These are phyloP conservation scores for Callyntrura guangdongensis DNA, from an alignment of 2,888 invertebrate species.

Conservation along the genomic window DNA sequence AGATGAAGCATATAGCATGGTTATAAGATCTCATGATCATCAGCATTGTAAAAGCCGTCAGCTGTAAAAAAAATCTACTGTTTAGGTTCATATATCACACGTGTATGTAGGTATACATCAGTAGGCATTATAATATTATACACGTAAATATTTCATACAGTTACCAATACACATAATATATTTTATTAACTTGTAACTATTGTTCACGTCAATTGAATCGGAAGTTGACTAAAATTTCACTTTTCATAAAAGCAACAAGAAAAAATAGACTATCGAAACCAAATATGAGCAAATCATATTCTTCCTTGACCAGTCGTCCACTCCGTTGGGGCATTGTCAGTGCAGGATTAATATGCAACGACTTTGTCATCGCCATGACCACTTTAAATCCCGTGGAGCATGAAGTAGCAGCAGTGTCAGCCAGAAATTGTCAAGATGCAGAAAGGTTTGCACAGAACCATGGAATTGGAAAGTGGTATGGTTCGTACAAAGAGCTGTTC, in stretches of 20 bases:
- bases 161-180: too few species aligned
- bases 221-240: too few species aligned
- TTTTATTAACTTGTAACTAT: too few species aligned
- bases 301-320: neutral
- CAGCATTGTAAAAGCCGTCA: neutral
- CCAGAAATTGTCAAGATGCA: constrained; percentile 91
- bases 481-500: constrained; percentile 92
- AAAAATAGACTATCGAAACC: neutral
- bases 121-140: neutral
- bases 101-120: neutral
- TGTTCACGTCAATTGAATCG: too few species aligned
- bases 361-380: constrained; percentile 91
- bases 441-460: constrained; percentile 92
- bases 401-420: constrained; percentile 91
- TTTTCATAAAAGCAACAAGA: too few species aligned
- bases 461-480: constrained; percentile 90
- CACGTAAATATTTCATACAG: neutral
- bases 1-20: too few species aligned
- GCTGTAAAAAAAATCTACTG: neutral
- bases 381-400: constrained; percentile 90
- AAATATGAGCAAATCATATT: constrained; percentile 13
- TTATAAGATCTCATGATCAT: too few species aligned
- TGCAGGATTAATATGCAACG: constrained; percentile 94
- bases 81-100: neutral
- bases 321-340: constrained; percentile 94